Conservation (phyloP, 2,113 vertebrate genomes). For the Paralichthys olivaceus region DNA sequence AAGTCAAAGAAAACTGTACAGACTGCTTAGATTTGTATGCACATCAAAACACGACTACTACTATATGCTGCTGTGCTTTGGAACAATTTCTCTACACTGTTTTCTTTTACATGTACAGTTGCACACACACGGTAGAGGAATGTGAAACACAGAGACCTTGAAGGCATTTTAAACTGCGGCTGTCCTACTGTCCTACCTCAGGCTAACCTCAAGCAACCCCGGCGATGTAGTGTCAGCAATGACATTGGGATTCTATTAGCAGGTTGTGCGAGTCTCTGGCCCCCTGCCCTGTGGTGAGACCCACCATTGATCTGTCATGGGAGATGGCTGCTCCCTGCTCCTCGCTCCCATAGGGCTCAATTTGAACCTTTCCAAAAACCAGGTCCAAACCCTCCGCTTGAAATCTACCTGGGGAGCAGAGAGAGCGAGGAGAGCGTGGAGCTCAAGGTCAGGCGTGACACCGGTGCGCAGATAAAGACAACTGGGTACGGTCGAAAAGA, state of each 20-base stretch:
- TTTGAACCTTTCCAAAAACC: conserved; percentile 79
- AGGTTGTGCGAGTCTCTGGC: conserved; percentile 79
- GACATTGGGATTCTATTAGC: conserved; percentile 86
- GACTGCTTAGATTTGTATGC: neutral
- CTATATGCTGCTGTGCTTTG: neutral
- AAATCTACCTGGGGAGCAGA: conserved; percentile 70
- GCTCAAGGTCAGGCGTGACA: conserved; percentile 79
- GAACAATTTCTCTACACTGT: neutral
- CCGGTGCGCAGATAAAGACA: conserved; percentile 73
- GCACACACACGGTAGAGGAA: conserved; percentile 6
- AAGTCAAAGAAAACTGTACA: conserved; percentile 23
- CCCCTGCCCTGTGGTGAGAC: conserved; percentile 81
- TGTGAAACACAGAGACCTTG: conserved; percentile 42
- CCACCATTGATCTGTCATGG: conserved; percentile 87
- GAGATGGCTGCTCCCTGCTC: conserved; percentile 80
- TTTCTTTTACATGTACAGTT: neutral
- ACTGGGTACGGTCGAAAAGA: conserved; percentile 65
- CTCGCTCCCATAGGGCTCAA: conserved; percentile 77
- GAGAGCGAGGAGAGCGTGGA: conserved; percentile 42
- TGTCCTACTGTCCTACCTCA: conserved; percentile 67
- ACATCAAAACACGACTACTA: neutral
- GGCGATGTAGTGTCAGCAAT: conserved; percentile 80
- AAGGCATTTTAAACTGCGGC: conserved; percentile 54
- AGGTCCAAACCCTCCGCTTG: conserved; percentile 64
- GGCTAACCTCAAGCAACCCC: conserved; percentile 73